Evolutionary conservation across 2,888 invertebrate genomes (phyloP).

Genomic region (Cyclophora punctaria): DNA sequence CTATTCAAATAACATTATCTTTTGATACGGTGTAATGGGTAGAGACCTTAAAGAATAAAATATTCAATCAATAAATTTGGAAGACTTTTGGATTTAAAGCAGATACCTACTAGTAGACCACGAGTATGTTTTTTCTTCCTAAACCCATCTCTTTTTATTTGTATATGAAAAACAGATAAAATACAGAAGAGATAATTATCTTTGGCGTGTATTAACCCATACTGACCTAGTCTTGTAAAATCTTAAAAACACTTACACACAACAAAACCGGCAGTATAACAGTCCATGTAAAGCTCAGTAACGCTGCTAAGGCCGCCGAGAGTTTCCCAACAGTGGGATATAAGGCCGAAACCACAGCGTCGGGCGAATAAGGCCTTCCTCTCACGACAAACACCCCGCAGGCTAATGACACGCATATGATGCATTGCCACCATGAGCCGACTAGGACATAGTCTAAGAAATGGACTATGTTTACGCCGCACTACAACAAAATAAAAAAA

Average conservation of each 20-base stretch:
- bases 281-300: conserved; percentile 91
- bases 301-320: conserved; percentile 74
- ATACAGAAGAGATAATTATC: too few relatives aligned
- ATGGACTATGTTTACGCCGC: conserved; percentile 87
- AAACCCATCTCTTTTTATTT: too few relatives aligned
- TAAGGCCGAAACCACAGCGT: conserved; percentile 74
- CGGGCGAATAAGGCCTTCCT: conserved; percentile 90
- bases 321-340: conserved; percentile 47
- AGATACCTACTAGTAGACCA: too few relatives aligned
- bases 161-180: too few relatives aligned
- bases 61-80: too few relatives aligned
- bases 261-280: conserved; percentile 88
- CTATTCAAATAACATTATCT: too few relatives aligned
- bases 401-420: conserved; percentile 83
- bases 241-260: conserved; percentile 73
- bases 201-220: too few relatives aligned
- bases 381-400: conserved; percentile 90
- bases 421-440: conserved; percentile 91
- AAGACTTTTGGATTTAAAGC: too few relatives aligned
- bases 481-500: conserved; percentile 39
- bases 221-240: background rate
- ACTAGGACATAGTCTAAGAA: conserved; percentile 89
- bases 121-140: too few relatives aligned
- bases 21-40: too few relatives aligned
- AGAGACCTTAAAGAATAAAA: too few relatives aligned